phyloP scores from a whole-genome alignment of 53 echinoderm and acorn worm genomes.

The Astropecten irregularis region DNA sequence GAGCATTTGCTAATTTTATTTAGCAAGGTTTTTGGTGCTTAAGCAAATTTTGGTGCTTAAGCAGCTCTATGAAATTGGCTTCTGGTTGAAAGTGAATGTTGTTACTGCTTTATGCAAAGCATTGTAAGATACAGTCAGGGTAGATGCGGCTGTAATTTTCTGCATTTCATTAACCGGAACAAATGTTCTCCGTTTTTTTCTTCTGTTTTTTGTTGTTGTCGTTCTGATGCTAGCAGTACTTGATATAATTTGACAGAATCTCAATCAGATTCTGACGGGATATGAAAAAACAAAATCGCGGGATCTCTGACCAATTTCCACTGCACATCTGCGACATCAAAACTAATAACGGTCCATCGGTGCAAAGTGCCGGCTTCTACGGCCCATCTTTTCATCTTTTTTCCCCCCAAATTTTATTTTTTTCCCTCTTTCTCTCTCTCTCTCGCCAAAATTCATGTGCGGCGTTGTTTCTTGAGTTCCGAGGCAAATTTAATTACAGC shows the following conservation, averaged over 20 bases:
- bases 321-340: conserved; percentile 10
- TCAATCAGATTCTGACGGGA: conserved; percentile 27
- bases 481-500: conserved; percentile 56
- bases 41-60: no score
- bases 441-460: not conserved
- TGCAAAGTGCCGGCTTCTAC: not conserved
- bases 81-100: no score
- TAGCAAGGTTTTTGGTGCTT: no score
- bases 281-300: not conserved
- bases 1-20: no score
- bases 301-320: conserved; percentile 5
- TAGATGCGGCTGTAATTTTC: no score
- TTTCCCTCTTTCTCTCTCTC: no score
- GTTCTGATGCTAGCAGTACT: not conserved
- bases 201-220: no score
- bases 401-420: not conserved
- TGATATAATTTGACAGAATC: conserved; percentile 45
- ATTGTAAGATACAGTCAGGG: no score
- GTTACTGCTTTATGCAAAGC: no score
- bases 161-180: no score
- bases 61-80: no score
- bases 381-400: not conserved
- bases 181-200: no score
- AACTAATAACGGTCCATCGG: not conserved
- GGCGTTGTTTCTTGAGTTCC: conserved; percentile 24